These are phyloP conservation scores for Microcebus tavaratra DNA, from an alignment of 2,113 vertebrate genomes.

Conservation along the genomic window DNA sequence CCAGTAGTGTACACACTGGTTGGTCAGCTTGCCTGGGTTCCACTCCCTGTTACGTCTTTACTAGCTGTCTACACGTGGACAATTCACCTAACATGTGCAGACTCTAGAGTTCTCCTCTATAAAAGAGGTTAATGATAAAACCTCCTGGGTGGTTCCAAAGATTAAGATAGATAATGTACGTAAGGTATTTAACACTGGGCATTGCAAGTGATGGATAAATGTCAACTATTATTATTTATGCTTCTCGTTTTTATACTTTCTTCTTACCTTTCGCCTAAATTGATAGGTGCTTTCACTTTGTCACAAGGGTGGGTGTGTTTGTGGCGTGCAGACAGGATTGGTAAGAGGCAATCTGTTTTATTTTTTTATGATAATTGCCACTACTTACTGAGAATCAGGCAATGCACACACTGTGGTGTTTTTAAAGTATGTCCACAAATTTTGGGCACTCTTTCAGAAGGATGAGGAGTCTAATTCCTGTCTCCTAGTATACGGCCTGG, in stretches of 20 bases:
- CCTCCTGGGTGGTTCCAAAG: not conserved
- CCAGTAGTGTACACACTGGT: not conserved
- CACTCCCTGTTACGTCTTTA: not conserved
- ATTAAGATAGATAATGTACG: not conserved
- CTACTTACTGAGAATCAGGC: not conserved
- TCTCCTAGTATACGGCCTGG: not conserved
- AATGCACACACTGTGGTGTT: not conserved
- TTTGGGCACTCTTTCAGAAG: not conserved
- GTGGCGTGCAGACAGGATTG: not conserved
- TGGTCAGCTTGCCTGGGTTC: no score
- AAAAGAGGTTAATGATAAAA: not conserved
- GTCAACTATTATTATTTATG: not conserved
- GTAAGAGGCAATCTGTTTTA: not conserved
- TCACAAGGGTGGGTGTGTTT: not conserved
- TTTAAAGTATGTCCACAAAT: not conserved
- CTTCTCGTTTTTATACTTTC: not conserved
- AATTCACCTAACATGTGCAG: no score
- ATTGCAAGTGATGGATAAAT: not conserved
- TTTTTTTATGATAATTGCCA: not conserved
- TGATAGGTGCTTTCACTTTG: not conserved
- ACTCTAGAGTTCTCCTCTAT: not conserved
- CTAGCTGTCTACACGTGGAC: not conserved
- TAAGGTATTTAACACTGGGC: not conserved
- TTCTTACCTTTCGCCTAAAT: not conserved
- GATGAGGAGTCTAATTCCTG: not conserved